Evolutionary conservation across 1,140 invertebrate species (phyloP), one percentile per base, ranked within the genome.

Genomic region (Plutomurus gul): DNA sequence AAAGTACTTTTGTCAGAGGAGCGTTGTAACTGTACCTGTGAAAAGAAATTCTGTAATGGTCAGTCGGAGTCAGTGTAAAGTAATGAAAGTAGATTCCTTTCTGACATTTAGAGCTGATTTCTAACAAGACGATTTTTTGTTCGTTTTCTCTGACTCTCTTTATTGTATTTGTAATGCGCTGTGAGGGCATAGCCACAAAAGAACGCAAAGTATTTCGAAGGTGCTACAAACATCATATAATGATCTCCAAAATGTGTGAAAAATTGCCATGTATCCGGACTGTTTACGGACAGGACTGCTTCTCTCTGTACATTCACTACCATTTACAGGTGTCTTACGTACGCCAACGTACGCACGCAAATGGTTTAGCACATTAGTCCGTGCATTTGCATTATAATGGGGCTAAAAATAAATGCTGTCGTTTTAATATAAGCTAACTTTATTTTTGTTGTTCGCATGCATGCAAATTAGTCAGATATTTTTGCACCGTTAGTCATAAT

Each of bases 31-130:
- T 65, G 27, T 22, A 10, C 47, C n/a, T 33, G 56, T 65, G 56
- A 65, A 65, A 65, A 65, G 56, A 30, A 33, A 30, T 65, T 4
- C 4, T 22, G 36, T 36, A 30, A 65, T 36, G 27, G 56, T 36
- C 22, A 30, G 56, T 65, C 13, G 13, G n/a, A n/a, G n/a, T n/a
- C n/a, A n/a, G n/a, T n/a, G 25, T 33, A 65, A n/a, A 33, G 56
- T 65, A 65, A 65, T 65, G 56, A 65, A 30, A 33, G 13, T 33
- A 33, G 56, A 65, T 65, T 65, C 56, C 56, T 36, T 65, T 65
- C 56, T 65, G 56, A 65, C 56, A 65, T 65, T 65, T 65, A 65
- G 56, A 65, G 56, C 56, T n/a, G 30, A 65, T 65, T 25, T 65
- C 56, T 65, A 65, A 65, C 56, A 65, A 65, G 56, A 30, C 36